These are phyloP conservation scores for Pogonophryne albipinna DNA, from an alignment of 2,797 vertebrate species.

Conservation along the genomic window DNA sequence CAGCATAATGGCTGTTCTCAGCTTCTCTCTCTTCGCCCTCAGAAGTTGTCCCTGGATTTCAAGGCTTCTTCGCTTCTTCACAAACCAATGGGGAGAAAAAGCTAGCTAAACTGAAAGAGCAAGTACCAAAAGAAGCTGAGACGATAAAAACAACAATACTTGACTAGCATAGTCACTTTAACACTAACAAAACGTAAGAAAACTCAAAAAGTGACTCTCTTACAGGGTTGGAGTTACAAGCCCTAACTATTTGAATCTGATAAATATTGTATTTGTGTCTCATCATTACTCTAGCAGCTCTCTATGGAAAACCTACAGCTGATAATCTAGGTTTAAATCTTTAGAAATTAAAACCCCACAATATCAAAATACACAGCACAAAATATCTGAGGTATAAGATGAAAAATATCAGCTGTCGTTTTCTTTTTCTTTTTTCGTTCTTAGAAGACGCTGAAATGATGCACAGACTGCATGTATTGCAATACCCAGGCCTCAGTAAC, in stretches of 20 bases:
- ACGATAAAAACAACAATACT: constrained; percentile 86
- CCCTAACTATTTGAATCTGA: constrained; percentile 89
- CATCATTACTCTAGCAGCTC: constrained; percentile 87
- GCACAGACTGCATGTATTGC: constrained; percentile 96
- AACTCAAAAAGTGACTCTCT: constrained; percentile 88
- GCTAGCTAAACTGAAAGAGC: constrained; percentile 68
- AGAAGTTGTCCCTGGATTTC: constrained; percentile 5
- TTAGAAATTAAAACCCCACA: constrained; percentile 98
- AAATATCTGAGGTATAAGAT: constrained; percentile 99
- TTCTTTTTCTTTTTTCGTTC: constrained; percentile 75
- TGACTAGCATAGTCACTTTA: constrained; percentile 90
- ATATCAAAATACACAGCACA: constrained; percentile 99
- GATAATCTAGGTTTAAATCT: constrained; percentile 92
- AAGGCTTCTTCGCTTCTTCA: constrained; percentile 16
- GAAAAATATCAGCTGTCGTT: constrained; percentile 93
- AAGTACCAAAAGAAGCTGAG: constrained; percentile 75
- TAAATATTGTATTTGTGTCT: constrained; percentile 73
- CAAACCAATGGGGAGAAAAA: constrained; percentile 50
- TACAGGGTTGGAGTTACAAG: constrained; percentile 91
- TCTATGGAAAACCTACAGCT: constrained; percentile 94
- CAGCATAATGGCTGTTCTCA: constrained; percentile 34
- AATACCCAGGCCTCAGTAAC: constrained; percentile 96
- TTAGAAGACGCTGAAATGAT: constrained; percentile 96
- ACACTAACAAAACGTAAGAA: constrained; percentile 93
- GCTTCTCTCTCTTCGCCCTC: constrained; percentile 3